Percentiles rank a stretch among this genome's conserved stretches.
Conservation (phyloP, 2,797 vertebrate genomes). For the Acipenser oxyrinchus region DNA sequence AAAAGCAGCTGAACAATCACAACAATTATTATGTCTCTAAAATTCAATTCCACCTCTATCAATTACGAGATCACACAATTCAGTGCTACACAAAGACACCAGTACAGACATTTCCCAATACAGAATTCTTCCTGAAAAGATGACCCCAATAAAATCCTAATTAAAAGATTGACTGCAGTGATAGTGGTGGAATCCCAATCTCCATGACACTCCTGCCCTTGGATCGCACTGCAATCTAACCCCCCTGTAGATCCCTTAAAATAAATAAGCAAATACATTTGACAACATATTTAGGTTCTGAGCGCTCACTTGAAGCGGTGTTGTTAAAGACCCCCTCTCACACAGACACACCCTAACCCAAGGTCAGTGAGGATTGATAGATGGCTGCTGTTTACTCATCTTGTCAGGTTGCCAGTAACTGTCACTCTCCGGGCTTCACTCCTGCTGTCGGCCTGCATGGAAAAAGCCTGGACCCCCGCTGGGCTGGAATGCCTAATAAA, state of each 20-base stretch:
- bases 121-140: neutral
- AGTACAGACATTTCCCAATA: too few relatives aligned
- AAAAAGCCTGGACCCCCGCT: neutral
- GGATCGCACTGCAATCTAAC: neutral
- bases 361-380: slow-evolving; percentile 3
- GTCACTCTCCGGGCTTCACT: slow-evolving; percentile 5
- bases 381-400: slow-evolving; percentile 6
- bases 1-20: too few relatives aligned
- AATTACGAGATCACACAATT: too few relatives aligned
- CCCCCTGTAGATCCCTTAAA: neutral
- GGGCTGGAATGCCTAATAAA: slow-evolving; percentile 10
- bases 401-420: slow-evolving; percentile 10
- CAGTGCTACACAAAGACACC: too few relatives aligned
- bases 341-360: neutral
- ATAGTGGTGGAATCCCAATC: neutral
- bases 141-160: slow-evolving; percentile 5
- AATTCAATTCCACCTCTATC: too few relatives aligned
- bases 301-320: neutral
- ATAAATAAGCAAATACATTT: slow-evolving; percentile 7
- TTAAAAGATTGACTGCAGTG: slow-evolving; percentile 5
- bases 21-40: too few relatives aligned
- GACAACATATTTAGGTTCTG: slow-evolving; percentile 6
- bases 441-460: slow-evolving; percentile 5
- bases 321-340: neutral
- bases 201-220: slow-evolving; percentile 4